A percentile compares a stretch with the other conserved stretches of the same genome.
Conservation (phyloP, 2,888 invertebrate species). For the Argyresthia goedartella region DNA sequence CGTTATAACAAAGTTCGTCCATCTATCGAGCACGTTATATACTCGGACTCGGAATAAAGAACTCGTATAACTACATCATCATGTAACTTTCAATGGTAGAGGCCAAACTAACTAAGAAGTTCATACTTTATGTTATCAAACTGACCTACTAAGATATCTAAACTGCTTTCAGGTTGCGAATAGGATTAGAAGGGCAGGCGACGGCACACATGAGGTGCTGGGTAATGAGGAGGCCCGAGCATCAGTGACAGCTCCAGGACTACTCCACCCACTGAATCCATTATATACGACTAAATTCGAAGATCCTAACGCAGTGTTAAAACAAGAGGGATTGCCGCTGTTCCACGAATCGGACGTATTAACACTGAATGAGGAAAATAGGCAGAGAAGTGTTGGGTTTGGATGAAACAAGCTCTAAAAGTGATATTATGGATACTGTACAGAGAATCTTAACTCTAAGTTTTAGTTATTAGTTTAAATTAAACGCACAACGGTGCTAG, state of each 20-base stretch:
- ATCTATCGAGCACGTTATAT: too few relatives aligned
- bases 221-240: slow-evolving; percentile 41
- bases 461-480: too few relatives aligned
- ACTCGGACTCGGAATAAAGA: too few relatives aligned
- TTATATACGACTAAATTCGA: slow-evolving; percentile 34
- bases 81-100: too few relatives aligned
- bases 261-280: slow-evolving; percentile 52
- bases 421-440: too few relatives aligned
- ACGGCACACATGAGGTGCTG: slow-evolving; percentile 72
- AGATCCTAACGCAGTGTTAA: slow-evolving; percentile 31
- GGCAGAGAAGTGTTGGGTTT: neutral
- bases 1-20: too few relatives aligned
- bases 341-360: slow-evolving; percentile 43
- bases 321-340: slow-evolving; percentile 41
- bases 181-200: slow-evolving; percentile 74
- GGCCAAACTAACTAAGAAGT: too few relatives aligned
- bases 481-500: too few relatives aligned
- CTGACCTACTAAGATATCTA: too few relatives aligned
- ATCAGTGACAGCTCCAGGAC: slow-evolving; percentile 36
- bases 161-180: slow-evolving; percentile 68
- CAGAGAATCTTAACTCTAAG: too few relatives aligned
- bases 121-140: too few relatives aligned
- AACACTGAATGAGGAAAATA: neutral
- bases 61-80: too few relatives aligned
- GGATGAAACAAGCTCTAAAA: neutral